Evolutionary conservation across 2,113 vertebrate species (phyloP).

Genomic region (Amblyornis subalaris): DNA sequence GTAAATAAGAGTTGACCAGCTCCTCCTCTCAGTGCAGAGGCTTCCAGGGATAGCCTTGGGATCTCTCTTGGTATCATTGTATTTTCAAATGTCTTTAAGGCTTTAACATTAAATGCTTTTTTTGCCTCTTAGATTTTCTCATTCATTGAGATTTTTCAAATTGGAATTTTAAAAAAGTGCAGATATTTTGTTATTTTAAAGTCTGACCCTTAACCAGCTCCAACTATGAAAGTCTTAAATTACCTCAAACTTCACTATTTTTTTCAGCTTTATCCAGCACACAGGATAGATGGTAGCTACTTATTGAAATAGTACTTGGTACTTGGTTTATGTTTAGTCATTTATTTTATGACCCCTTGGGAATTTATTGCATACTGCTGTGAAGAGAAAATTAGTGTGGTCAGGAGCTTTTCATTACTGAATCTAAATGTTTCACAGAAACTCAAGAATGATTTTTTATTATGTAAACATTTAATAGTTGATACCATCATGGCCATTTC

Average conservation of each 20-base stretch:
- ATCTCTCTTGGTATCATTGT: background rate
- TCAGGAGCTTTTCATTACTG: background rate
- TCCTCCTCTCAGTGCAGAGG: fast-evolving
- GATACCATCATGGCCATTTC: background rate
- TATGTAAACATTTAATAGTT: background rate
- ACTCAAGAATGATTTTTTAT: background rate
- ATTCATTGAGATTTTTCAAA: background rate
- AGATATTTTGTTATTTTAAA: background rate
- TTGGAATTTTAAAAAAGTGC: background rate
- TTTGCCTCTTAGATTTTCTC: background rate
- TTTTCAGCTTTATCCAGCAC: background rate
- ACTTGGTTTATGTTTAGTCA: background rate
- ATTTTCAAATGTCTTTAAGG: background rate
- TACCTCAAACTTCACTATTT: background rate
- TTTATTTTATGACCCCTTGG: background rate
- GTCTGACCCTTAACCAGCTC: background rate
- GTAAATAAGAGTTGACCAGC: background rate
- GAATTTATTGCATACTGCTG: background rate
- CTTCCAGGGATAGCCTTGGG: background rate
- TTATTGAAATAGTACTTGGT: background rate
- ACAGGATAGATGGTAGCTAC: background rate
- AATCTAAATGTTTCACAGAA: background rate
- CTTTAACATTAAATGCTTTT: background rate
- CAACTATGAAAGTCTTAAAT: background rate
- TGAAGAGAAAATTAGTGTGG: background rate